Conservation (phyloP, 2,797 vertebrate genomes). For the Neosilurus mollespiculum region DNA sequence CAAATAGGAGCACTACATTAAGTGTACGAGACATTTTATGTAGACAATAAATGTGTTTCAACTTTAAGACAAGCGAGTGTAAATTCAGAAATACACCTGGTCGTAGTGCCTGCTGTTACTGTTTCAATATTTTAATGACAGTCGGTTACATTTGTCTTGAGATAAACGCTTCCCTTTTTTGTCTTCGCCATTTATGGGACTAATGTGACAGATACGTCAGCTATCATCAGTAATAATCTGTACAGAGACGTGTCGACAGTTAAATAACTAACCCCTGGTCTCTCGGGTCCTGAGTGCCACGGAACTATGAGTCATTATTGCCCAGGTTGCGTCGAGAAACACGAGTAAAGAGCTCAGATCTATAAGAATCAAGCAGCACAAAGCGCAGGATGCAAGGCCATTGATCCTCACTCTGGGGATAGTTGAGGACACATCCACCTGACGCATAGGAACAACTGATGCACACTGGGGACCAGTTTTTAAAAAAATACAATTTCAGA, state of each 20-base stretch:
- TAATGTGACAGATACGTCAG: conserved; percentile 44
- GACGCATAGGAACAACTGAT: background rate
- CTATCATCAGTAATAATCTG: conserved; percentile 43
- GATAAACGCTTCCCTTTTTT: background rate
- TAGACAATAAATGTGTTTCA: background rate
- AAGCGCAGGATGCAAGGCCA: background rate
- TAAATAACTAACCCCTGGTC: conserved; percentile 37
- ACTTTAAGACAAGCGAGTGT: background rate
- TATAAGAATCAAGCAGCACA: background rate
- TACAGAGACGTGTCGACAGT: conserved; percentile 28
- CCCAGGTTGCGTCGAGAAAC: background rate
- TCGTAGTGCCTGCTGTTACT: background rate
- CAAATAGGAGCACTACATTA: background rate
- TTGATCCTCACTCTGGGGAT: background rate
- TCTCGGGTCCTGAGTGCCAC: conserved; percentile 13
- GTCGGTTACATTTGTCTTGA: background rate
- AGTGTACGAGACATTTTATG: background rate
- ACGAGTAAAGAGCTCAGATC: background rate
- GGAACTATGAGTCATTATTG: conserved; percentile 4
- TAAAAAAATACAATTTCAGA: background rate
- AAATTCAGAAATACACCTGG: background rate
- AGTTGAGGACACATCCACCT: background rate
- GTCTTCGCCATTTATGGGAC: background rate
- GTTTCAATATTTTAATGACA: background rate
- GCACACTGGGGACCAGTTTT: background rate